Base-by-base conservation (phyloP, 2,888 invertebrate species). In the Leptopilina syphax region DNA sequence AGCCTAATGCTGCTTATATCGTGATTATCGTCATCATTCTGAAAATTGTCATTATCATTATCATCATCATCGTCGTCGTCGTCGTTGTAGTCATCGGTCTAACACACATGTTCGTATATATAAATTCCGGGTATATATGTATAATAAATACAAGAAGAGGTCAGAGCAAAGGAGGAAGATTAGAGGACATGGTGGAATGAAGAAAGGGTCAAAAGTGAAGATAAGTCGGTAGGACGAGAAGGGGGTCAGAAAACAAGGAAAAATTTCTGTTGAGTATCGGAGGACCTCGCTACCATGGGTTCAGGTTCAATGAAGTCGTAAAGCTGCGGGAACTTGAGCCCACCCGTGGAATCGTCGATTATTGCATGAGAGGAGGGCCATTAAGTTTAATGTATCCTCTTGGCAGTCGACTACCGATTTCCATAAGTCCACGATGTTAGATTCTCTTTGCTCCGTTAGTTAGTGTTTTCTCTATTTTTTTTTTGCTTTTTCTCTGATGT, bases 301-400 rank as follows among this genome's bases (percentile, higher is more conserved):
- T 27, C 77, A 70, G 67, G 84, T 85, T 86, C 85, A 86, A 88
- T 88, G 86, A 89, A 89, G 88, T 85, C 86, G 85, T 88, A 89
- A 89, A 88, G 82, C 78, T 80, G 85, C 87, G 86, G 88, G 86
- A 87, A 86, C 84, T 79, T 81, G 73, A 85, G 88, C 86, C 88
- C 89, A 88, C 88, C 90, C 89, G 89, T 86, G 86, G 89, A 88
- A 91, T 90, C 89, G 89, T 90, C 90, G 88, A 91, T 91, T 90
- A 89, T 88, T 84, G 87, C 85, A 84, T 82, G 88, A 89, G 87
- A 89, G 87, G 84, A 88, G 84, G 84, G 84, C 87, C 87, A 90
- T 90, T 89, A 89, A 85, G 83, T 90, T 87, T 89, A 88, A 90
- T 88, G 85, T 84, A 87, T 86, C 87, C 85, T 88, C 85, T 84